Base-by-base conservation (phyloP, 2,113 vertebrate genomes). In the Hippocampus zosterae region DNA sequence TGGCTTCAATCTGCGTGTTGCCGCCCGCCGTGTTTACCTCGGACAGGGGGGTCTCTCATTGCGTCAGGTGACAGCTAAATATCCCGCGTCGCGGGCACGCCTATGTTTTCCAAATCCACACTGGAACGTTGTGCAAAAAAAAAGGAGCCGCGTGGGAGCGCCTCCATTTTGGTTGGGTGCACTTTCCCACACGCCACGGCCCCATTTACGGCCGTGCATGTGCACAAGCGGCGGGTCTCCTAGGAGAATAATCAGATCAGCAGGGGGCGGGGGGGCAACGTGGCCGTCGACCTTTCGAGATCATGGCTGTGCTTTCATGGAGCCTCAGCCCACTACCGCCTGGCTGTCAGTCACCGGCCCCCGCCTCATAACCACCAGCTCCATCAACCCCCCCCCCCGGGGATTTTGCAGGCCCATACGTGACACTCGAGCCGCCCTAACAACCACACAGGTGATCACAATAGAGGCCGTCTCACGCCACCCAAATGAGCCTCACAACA, bases 221-320 rank as follows among this genome's bases (percentile, higher is more conserved):
- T 83, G 91, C 91, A 82, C 82, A 88, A 88, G 76, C 73, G 71
- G 76, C 71, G 80, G 80, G 86, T 92, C 85, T 92, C 91, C 90
- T 91, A 91, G 92, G 91, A 91, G 90, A 91, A 91, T 91, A 92
- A 92, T 92, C 90, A 91, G 89, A 91, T 92, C 90, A 85, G 86
- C 90, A 86, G 4, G 46, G 15, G 46, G 46, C 1, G 46, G 46
- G 46, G 46, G 15, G 86, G 85, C 90, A 88, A 79, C 71, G 66
- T 85, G 71, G 81, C 85, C 84, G 90, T 88, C 87, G 85, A 90
- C 88, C 89, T 89, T 84, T 83, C 72, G 78, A 86, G 91, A 84
- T 86, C 83, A 81, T 83, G 87, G 83, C 74, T 62, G 73, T 68
- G 13, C 70, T 89, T 82, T 87, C 88, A 91, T 88, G 80, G 81